Conservation (phyloP, 2,113 vertebrate genomes). For the Bungarus multicinctus region DNA sequence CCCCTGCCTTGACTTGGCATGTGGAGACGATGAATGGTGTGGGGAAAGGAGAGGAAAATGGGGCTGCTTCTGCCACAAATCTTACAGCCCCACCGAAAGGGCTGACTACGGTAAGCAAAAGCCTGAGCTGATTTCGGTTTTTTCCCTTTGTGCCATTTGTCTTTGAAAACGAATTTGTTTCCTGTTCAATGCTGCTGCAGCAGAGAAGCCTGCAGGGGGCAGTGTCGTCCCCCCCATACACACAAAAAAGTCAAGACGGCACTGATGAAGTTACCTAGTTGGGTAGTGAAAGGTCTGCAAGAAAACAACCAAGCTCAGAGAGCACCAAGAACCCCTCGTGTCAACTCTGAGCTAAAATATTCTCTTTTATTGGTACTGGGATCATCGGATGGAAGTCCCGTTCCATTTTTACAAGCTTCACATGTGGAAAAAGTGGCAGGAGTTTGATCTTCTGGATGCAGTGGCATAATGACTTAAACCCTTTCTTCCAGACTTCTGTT, state of each 20-base stretch:
- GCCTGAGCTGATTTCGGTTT: background rate
- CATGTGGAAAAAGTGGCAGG: background rate
- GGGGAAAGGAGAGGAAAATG: constrained; percentile 59
- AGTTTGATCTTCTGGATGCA: background rate
- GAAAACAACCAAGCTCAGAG: background rate
- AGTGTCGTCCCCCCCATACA: no score
- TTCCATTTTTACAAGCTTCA: background rate
- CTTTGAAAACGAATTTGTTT: background rate
- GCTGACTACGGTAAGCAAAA: constrained; percentile 7
- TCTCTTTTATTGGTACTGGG: background rate
- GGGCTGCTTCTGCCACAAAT: constrained; percentile 67
- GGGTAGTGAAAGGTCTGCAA: background rate
- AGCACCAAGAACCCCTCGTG: background rate
- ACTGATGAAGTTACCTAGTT: background rate
- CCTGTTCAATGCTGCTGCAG: background rate
- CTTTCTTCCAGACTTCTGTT: background rate
- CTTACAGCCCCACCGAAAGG: background rate
- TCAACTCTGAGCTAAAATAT: background rate
- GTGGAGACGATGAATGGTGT: constrained; percentile 67
- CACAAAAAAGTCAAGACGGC: background rate
- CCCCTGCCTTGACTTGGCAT: constrained; percentile 59
- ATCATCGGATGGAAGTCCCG: background rate
- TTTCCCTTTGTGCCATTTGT: background rate
- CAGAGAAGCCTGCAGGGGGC: background rate
- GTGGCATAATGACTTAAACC: background rate